These are phyloP conservation scores for Spicauda simplicius DNA, from an alignment of 2,888 invertebrate genomes.

Conservation along the genomic window DNA sequence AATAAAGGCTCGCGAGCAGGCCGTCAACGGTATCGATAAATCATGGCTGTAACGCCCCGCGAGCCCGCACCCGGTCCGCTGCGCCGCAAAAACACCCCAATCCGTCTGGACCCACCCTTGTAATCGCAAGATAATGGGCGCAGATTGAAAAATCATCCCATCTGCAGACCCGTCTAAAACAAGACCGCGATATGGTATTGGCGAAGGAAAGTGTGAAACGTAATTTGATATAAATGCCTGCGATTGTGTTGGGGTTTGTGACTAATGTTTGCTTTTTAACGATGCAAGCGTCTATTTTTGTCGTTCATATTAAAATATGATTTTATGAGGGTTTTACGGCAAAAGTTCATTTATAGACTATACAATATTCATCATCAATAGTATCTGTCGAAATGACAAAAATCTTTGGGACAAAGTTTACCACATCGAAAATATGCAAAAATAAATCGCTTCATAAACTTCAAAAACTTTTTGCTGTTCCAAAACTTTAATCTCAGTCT, in stretches of 20 bases:
- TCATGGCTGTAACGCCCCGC: conserved; percentile 62
- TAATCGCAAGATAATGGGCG: conserved; percentile 80
- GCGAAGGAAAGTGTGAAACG: conserved; percentile 11
- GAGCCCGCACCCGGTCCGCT: conserved; percentile 47
- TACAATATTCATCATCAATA: no score
- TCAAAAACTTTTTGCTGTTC: no score
- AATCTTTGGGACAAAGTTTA: no score
- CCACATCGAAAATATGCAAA: no score
- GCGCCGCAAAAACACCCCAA: conserved; percentile 65
- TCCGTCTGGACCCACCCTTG: conserved; percentile 78
- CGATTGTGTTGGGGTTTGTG: conserved; percentile 10
- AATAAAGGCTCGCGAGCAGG: conserved; percentile 61
- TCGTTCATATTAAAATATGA: no score
- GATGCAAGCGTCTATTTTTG: neutral
- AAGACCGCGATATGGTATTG: conserved; percentile 19
- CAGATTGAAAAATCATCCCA: conserved; percentile 80
- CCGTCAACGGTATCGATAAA: conserved; percentile 67
- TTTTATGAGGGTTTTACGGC: no score
- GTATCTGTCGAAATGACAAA: no score
- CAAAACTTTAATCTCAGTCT: no score
- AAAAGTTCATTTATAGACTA: no score
- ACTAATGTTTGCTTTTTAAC: neutral
- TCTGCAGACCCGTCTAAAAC: conserved; percentile 18
- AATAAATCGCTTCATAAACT: no score
- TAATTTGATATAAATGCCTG: conserved; percentile 25